Base-by-base conservation (phyloP, 2,113 vertebrate species). In the Anguilla japonica region DNA sequence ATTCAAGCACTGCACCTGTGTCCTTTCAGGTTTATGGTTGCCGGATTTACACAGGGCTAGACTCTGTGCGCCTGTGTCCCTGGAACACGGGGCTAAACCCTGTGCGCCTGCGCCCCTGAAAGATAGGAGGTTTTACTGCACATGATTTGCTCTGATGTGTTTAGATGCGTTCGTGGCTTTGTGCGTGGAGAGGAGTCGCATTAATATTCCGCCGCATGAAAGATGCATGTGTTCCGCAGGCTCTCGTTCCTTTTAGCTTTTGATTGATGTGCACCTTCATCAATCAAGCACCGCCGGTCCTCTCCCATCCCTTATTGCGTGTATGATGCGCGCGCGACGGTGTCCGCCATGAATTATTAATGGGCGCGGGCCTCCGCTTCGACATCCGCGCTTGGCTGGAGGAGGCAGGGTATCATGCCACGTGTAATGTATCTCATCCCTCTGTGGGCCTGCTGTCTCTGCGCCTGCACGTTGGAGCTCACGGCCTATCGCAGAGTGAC, bases 201-300 rank as follows among this genome's bases (percentile, higher is more conserved):
- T 80, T 80, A 41, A 41, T 20, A 80, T 41, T 80, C 79, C 40
- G 41, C 18, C 40, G 14, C 79, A 80, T 41, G 79, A 41, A 80
- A 80, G 79, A 80, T 80, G 79, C 40, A 80, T 41, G 34, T 41
- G 41, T 80, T 9, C 16, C 20, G 40, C 79, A 41, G 0, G 40
- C 41, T 80, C 41, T 41, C 40, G 20, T 18, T 18, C 34, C 13
- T 41, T 41, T 41, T 29, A 41, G 20, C 40, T 41, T 40, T 1
- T 80, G 79, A 80, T 80, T 80, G 79, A 41, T 80, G 79, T 41
- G 79, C 1, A 20, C 79, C 20, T 41, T 80, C 79, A 80, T 80
- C 79, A 40, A 20, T 41, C 79, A 80, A 5, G 40, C 29, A 41
- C 79, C 6, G 41, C 20, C 16, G 34, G 3, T 80, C 16, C 13